Base-by-base conservation (phyloP, 1,140 invertebrate species). In the Drosophila kohkoa region DNA sequence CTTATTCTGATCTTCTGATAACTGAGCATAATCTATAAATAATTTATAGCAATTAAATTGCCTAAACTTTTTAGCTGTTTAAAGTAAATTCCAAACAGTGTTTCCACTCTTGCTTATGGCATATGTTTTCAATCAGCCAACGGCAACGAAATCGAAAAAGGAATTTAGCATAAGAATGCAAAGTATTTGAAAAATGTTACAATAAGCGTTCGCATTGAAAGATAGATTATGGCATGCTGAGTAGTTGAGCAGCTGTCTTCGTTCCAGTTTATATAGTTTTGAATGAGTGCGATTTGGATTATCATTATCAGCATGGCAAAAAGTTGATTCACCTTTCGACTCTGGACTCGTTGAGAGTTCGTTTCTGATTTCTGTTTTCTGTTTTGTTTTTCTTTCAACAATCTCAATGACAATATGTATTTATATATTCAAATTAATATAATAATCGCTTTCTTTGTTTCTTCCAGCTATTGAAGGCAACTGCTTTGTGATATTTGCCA, bases 301-400 rank as follows among this genome's bases (percentile, higher is more conserved):
- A 85, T 83, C 82, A 82, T 79, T 86, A 87, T 87, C 82, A 86
- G 82, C 45, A 49, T 10, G 43, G 45, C 28, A 6, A 58, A 6
- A 66, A 75, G 73, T 78, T 80, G 75, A 87, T 77, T 87, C 82
- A 87, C 82, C 82, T 87, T 87, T 87, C 35, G 82, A 87, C 82
- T 87, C 79, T 87, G 82, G 25, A 77, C 70, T 65, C 72, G 35
- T 46, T 11, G 35, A 38, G 35, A 38, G 35, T 38, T 38, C 35
- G 35, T 38, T 38, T 0, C 20, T 25, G 20, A 25, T 38, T 38
- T 38, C 35, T 0, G 11, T 1, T 43, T 43, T 43, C 11, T 13
- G 41, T 13, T 38, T 38, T 43, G 11, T 13, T 43, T n/a, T 43
- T 3, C 41, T 43, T 4, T 43, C 4, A 3, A 43, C 59, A 63